Conservation (phyloP, 1,140 invertebrate genomes). For the Mylabris phalerata region DNA sequence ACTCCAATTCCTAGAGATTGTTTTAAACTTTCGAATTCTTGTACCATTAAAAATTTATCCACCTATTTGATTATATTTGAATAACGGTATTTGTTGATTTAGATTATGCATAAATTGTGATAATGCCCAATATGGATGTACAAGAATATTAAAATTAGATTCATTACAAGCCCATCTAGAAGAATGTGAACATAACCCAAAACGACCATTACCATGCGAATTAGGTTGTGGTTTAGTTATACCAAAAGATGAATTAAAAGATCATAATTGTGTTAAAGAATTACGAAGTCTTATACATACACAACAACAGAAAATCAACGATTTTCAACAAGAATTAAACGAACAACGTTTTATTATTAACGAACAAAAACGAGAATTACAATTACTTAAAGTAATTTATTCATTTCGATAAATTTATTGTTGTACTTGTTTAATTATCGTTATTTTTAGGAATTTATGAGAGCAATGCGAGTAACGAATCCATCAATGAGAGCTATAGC, state of each 20-base stretch:
- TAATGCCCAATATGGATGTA: slow-evolving; percentile 83
- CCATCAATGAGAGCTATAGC: slow-evolving; percentile 82
- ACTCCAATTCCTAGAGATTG: too few relatives aligned
- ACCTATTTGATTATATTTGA: too few relatives aligned
- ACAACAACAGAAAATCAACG: slow-evolving; percentile 77
- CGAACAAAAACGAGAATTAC: slow-evolving; percentile 82
- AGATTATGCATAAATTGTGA: slow-evolving; percentile 85
- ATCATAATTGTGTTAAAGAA: slow-evolving; percentile 90
- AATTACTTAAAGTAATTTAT: slow-evolving; percentile 64
- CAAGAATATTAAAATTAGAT: slow-evolving; percentile 78
- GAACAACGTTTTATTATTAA: slow-evolving; percentile 82
- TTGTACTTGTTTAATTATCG: background rate
- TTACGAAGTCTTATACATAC: slow-evolving; percentile 75
- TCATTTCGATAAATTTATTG: slow-evolving; percentile 10
- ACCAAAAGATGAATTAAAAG: slow-evolving; percentile 89
- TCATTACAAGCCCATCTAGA: slow-evolving; percentile 72
- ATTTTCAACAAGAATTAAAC: slow-evolving; percentile 76
- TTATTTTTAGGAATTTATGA: slow-evolving; percentile 72
- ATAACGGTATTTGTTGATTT: background rate
- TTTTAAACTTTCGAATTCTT: too few relatives aligned
- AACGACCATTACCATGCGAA: slow-evolving; percentile 86
- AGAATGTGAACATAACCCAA: slow-evolving; percentile 92
- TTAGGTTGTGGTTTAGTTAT: slow-evolving; percentile 88
- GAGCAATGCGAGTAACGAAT: slow-evolving; percentile 82
- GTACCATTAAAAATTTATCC: too few relatives aligned